Evolutionary conservation across 2,113 vertebrate species (phyloP).

Genomic region (Oryzias woworae): DNA sequence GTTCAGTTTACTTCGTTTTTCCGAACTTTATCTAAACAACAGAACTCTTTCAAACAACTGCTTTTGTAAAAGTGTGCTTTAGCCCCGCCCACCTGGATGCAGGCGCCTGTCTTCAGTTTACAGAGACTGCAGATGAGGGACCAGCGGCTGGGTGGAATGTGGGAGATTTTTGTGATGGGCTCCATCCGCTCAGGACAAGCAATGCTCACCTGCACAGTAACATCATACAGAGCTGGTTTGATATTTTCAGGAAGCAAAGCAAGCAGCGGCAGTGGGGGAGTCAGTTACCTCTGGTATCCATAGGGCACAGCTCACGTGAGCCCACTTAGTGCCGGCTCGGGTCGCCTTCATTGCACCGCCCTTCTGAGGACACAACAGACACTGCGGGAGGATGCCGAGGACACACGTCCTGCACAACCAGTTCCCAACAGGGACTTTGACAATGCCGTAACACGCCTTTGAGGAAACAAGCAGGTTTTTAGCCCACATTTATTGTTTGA

Average conservation of each 20-base stretch:
- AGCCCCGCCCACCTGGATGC: constrained; percentile 86
- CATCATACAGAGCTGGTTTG: neutral
- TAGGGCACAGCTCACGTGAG: constrained; percentile 96
- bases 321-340: constrained; percentile 93
- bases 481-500: neutral
- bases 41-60: too few species aligned
- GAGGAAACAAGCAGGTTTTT: neutral
- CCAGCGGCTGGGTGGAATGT: constrained; percentile 97
- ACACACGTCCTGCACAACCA: constrained; percentile 97
- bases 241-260: neutral
- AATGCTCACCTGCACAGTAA: constrained; percentile 88
- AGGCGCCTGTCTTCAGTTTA: constrained; percentile 95
- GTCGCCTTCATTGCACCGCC: constrained; percentile 98
- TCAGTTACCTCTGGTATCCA: constrained; percentile 95
- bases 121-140: constrained; percentile 96
- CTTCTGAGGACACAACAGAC: constrained; percentile 92
- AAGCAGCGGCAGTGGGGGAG: neutral
- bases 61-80: neutral
- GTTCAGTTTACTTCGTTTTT: too few species aligned
- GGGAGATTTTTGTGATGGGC: constrained; percentile 96
- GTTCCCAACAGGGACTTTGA: constrained; percentile 96
- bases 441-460: constrained; percentile 96
- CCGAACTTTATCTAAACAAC: too few species aligned
- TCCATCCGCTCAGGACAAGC: constrained; percentile 98
- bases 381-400: constrained; percentile 90